These are phyloP conservation scores for Sinohyriopsis cumingii DNA, from an alignment of 2,888 invertebrate genomes.

Conservation along the genomic window DNA sequence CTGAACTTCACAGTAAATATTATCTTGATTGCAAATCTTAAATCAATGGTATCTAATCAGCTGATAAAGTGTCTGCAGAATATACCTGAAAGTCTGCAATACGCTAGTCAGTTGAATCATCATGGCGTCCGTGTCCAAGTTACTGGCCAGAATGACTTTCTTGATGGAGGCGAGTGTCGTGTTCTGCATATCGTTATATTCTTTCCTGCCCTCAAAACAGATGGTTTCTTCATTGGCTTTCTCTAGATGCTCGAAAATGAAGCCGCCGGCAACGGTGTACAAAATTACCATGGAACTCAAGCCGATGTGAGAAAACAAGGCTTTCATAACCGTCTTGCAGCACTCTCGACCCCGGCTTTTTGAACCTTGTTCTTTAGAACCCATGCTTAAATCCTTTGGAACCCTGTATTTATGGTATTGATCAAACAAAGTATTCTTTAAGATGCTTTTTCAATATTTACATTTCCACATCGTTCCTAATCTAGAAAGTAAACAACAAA, in stretches of 20 bases:
- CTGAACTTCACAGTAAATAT: too few relatives aligned
- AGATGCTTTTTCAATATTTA: too few relatives aligned
- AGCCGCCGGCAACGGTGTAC: conserved; percentile 69
- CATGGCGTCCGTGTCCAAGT: conserved; percentile 16
- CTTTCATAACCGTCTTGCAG: conserved; percentile 53
- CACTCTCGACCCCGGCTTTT: not conserved
- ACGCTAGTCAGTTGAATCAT: conserved; percentile 19
- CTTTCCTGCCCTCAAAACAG: conserved; percentile 59
- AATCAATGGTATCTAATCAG: too few relatives aligned
- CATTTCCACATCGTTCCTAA: too few relatives aligned
- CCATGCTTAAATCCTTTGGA: too few relatives aligned
- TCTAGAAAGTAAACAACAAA: too few relatives aligned
- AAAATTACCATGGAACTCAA: conserved; percentile 62
- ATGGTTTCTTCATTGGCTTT: conserved; percentile 63
- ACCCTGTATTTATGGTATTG: too few relatives aligned
- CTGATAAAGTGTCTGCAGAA: too few relatives aligned
- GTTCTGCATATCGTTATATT: conserved; percentile 57
- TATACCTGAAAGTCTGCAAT: conserved; percentile 20
- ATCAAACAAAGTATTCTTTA: too few relatives aligned
- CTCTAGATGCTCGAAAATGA: conserved; percentile 69
- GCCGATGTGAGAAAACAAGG: conserved; percentile 68
- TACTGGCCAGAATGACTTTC: conserved; percentile 27
- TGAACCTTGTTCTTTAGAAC: not conserved
- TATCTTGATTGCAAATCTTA: too few relatives aligned
- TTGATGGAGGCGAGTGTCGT: conserved; percentile 41